Evolutionary conservation across 2,888 invertebrate genomes (phyloP).

Genomic region (Cyaniris semiargus): DNA sequence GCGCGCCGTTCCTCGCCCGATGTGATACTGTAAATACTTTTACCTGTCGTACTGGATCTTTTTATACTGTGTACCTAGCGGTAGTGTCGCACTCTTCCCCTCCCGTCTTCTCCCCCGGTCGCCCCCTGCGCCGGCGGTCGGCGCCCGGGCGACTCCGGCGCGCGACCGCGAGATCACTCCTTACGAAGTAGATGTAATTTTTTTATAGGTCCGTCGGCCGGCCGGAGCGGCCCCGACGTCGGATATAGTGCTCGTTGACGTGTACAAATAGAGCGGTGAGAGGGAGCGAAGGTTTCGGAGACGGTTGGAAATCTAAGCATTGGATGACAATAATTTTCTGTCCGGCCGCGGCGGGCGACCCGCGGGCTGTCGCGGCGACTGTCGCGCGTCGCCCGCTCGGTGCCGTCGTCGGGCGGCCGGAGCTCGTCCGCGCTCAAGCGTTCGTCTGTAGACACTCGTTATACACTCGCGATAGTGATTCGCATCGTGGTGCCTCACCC

Average conservation of each 20-base stretch:
- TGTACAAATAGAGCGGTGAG: constrained; percentile 70
- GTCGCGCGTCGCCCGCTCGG: constrained; percentile 37
- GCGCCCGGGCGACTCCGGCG: constrained; percentile 43
- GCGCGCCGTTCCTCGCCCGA: constrained; percentile 51
- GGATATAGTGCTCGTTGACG: constrained; percentile 56
- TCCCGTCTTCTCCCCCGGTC: constrained; percentile 38
- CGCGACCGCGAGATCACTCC: constrained; percentile 57
- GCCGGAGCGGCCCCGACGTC: constrained; percentile 46
- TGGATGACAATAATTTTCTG: constrained; percentile 79
- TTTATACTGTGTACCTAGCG: constrained; percentile 58
- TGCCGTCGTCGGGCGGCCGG: not conserved
- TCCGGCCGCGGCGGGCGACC: constrained; percentile 58
- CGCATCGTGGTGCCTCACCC: constrained; percentile 35
- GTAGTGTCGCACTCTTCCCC: constrained; percentile 43
- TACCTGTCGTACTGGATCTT: constrained; percentile 58
- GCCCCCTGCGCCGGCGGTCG: no score
- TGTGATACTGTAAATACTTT: constrained; percentile 71
- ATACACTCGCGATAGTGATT: constrained; percentile 25
- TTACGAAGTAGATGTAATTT: constrained; percentile 57
- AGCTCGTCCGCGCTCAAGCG: not conserved
- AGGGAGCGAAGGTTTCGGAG: constrained; percentile 59
- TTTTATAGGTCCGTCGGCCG: constrained; percentile 57
- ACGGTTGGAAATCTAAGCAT: constrained; percentile 72
- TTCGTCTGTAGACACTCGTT: constrained; percentile 9
- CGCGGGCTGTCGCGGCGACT: constrained; percentile 49